phyloP scores from a whole-genome alignment of 2,888 invertebrate genomes.

The Scelioninae gen. 2 region DNA sequence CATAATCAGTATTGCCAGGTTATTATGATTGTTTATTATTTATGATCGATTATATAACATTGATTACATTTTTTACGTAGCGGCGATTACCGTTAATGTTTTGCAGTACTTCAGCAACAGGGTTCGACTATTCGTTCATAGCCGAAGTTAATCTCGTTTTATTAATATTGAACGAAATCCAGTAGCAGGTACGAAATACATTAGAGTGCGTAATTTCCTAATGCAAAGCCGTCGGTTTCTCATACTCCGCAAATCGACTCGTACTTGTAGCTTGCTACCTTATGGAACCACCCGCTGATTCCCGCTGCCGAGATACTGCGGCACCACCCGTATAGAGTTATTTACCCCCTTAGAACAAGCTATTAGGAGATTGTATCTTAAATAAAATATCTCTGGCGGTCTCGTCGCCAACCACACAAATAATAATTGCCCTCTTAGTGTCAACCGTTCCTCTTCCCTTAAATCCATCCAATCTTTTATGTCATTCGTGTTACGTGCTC shows the following conservation, averaged over 20 bases:
- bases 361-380: conserved; percentile 75
- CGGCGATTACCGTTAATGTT: too few relatives aligned
- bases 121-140: conserved; percentile 4
- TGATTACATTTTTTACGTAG: background rate
- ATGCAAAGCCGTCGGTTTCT: conserved; percentile 66
- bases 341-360: conserved; percentile 68
- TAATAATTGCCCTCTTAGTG: conserved; percentile 73
- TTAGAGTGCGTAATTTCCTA: conserved; percentile 69
- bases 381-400: conserved; percentile 73
- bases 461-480: conserved; percentile 51
- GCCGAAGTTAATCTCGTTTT: conserved; percentile 9
- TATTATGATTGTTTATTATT: background rate
- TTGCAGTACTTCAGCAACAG: too few relatives aligned
- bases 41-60: background rate
- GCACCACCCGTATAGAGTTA: conserved; percentile 59
- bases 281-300: conserved; percentile 49
- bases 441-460: conserved; percentile 60
- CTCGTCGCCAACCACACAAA: conserved; percentile 73
- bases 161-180: conserved; percentile 30
- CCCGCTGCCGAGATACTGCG: conserved; percentile 41
- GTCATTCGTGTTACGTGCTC: conserved; percentile 25
- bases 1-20: too few relatives aligned
- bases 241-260: conserved; percentile 49
- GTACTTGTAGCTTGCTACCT: conserved; percentile 52
- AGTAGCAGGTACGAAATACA: conserved; percentile 28